Evolutionary conservation across 2,888 invertebrate genomes (phyloP).

Genomic region (Andrena camellia): DNA sequence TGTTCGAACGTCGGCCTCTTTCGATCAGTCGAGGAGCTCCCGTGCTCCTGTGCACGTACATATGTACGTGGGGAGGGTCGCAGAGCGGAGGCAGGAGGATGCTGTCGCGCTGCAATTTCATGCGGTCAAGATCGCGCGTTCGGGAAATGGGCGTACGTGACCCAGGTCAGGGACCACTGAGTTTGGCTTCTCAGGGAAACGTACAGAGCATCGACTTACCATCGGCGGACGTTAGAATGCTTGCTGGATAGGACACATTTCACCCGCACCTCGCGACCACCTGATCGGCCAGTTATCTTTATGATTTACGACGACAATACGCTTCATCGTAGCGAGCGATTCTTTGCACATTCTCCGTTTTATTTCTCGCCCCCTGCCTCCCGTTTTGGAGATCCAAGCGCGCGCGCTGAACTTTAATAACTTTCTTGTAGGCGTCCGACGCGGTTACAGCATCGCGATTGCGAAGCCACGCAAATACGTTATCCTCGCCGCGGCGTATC

Average conservation of each 20-base stretch:
- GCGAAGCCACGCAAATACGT: conserved; percentile 53
- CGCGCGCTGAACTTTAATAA: conserved; percentile 55
- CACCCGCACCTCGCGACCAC: no score
- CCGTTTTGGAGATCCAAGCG: conserved; percentile 26
- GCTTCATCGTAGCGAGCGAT: conserved; percentile 13
- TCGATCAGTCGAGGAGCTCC: background rate
- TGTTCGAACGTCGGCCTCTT: background rate
- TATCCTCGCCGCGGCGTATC: conserved; percentile 46
- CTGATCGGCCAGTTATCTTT: background rate
- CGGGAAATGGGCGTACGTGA: background rate
- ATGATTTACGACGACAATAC: conserved; percentile 19
- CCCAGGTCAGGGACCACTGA: background rate
- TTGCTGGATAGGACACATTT: no score
- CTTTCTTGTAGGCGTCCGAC: conserved; percentile 55
- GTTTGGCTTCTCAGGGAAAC: background rate
- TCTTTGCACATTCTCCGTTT: conserved; percentile 27
- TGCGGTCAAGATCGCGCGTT: background rate
- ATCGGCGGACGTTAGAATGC: no score
- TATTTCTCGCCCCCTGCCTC: conserved; percentile 4
- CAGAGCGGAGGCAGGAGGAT: background rate
- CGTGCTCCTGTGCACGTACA: background rate
- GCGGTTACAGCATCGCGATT: conserved; percentile 52
- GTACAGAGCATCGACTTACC: no score
- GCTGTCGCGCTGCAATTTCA: background rate
- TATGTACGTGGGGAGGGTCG: background rate